These are phyloP conservation scores for Melospiza georgiana DNA, from an alignment of 2,113 vertebrate species.

Conservation along the genomic window DNA sequence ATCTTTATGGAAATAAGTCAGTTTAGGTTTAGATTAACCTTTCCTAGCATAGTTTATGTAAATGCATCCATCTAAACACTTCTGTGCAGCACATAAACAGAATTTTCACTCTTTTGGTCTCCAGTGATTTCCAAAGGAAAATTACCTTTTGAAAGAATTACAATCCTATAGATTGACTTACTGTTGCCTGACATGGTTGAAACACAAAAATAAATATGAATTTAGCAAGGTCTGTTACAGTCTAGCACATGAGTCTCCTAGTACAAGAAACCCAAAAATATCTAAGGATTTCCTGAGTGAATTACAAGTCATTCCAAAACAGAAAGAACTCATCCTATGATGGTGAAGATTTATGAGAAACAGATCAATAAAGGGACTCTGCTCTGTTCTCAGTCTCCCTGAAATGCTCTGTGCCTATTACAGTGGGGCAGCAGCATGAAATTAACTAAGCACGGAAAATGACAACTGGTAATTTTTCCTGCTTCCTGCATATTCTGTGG, in stretches of 20 bases:
- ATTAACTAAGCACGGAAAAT: neutral
- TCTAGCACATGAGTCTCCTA: neutral
- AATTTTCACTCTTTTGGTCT: neutral
- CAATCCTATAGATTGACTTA: neutral
- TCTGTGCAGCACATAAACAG: neutral
- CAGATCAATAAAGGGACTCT: neutral
- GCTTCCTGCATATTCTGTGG: neutral
- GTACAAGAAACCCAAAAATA: neutral
- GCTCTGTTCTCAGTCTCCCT: neutral
- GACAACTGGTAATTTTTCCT: neutral
- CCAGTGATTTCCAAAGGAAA: neutral
- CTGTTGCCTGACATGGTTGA: neutral
- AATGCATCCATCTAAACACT: neutral
- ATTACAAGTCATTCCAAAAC: neutral
- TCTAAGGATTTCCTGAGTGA: neutral
- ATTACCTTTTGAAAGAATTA: neutral
- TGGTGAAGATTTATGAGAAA: neutral
- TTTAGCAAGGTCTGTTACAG: neutral
- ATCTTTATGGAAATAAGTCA: neutral
- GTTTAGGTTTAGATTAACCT: neutral
- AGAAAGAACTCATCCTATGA: neutral
- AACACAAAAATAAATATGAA: neutral
- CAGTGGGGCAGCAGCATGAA: neutral
- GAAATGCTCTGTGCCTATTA: neutral
- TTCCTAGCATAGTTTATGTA: neutral